Conservation (phyloP, 1,140 invertebrate species). For the Drosophila carrolli region DNA sequence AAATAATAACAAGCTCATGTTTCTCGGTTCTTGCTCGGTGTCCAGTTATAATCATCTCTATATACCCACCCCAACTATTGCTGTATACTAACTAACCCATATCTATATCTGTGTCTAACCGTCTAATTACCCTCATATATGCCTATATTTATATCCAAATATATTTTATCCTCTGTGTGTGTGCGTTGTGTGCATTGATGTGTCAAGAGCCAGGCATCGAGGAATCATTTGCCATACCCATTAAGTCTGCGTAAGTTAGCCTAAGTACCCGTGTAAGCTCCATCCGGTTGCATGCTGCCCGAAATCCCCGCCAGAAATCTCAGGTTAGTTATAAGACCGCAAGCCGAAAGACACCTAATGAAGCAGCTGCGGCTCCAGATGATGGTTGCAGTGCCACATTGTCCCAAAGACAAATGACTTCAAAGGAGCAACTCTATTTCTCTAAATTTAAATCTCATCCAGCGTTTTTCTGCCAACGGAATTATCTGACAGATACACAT, state of each 20-base stretch:
- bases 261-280: constrained; percentile 62
- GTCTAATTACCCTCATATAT: constrained; percentile 43
- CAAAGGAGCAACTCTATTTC: constrained; percentile 22
- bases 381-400: constrained; percentile 3
- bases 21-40: constrained; percentile 54
- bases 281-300: constrained; percentile 45
- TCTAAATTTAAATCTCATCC: constrained; percentile 35
- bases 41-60: constrained; percentile 52
- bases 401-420: constrained; percentile 21
- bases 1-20: constrained; percentile 58
- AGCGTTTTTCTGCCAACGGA: constrained; percentile 29
- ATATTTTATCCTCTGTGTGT: constrained; percentile 32
- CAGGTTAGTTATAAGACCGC: constrained; percentile 9
- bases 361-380: constrained; percentile 11
- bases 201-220: constrained; percentile 23
- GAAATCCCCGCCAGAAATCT: constrained; percentile 12
- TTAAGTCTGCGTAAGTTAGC: constrained; percentile 66
- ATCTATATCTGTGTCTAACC: constrained; percentile 42
- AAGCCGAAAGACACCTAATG: constrained; percentile 16
- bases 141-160: constrained; percentile 21
- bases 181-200: constrained; percentile 48
- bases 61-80: constrained; percentile 24
- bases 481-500: constrained; percentile 29
- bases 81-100: constrained; percentile 28
- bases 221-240: constrained; percentile 44